These are phyloP conservation scores for Bubo bubo DNA, from an alignment of 2,113 vertebrate genomes.

Conservation along the genomic window DNA sequence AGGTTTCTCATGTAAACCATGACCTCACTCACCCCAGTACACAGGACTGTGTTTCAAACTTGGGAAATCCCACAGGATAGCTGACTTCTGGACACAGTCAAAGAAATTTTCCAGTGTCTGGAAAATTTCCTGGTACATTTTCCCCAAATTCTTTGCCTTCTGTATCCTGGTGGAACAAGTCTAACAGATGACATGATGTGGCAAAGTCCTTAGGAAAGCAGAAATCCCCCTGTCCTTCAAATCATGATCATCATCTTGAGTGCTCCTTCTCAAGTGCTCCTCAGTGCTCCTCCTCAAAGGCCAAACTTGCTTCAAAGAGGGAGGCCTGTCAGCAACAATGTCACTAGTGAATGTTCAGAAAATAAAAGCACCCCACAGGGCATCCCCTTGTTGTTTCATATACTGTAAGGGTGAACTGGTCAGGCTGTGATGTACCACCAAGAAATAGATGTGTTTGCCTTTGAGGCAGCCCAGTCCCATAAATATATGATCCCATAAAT, in stretches of 20 bases:
- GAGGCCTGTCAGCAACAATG: not conserved
- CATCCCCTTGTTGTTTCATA: not conserved
- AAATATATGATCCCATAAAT: not conserved
- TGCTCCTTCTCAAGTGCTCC: not conserved
- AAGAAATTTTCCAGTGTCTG: not conserved
- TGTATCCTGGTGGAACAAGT: not conserved
- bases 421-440: not conserved
- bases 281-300: not conserved
- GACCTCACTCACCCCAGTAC: rapidly evolving
- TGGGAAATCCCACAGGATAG: not conserved
- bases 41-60: not conserved
- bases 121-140: not conserved
- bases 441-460: not conserved
- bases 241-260: not conserved
- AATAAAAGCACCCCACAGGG: not conserved
- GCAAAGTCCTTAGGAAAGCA: not conserved
- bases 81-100: not conserved
- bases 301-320: not conserved
- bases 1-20: not conserved
- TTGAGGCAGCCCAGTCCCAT: not conserved
- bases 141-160: not conserved
- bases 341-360: not conserved
- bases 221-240: not conserved
- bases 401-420: not conserved
- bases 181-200: not conserved